phyloP scores from a whole-genome alignment of 2,888 invertebrate genomes.

The Ephialtes manifestator region DNA sequence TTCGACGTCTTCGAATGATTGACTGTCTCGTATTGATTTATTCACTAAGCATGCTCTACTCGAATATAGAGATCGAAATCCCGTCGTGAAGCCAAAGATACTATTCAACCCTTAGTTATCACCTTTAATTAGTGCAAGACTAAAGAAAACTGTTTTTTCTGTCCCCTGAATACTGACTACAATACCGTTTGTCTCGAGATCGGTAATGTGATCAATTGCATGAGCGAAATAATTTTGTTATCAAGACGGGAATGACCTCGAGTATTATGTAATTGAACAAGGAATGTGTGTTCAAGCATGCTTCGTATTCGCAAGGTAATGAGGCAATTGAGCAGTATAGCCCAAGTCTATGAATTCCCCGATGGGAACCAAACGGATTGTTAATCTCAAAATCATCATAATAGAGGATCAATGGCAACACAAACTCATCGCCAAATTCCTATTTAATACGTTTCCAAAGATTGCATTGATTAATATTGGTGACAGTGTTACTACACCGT shows the following conservation, averaged over 20 bases:
- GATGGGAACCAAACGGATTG: slow-evolving; percentile 61
- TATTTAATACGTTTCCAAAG: slow-evolving; percentile 32
- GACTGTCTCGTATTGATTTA: slow-evolving; percentile 54
- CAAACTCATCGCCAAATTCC: slow-evolving; percentile 23
- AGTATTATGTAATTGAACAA: slow-evolving; percentile 60
- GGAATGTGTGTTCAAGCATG: slow-evolving; percentile 65
- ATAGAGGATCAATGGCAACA: slow-evolving; percentile 26
- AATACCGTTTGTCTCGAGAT: slow-evolving; percentile 59
- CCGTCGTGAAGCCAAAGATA: slow-evolving; percentile 60
- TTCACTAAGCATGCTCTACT: slow-evolving; percentile 72
- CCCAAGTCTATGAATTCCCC: slow-evolving; percentile 62
- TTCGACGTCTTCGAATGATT: slow-evolving; percentile 52
- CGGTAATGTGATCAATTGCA: slow-evolving; percentile 53
- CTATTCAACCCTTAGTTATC: slow-evolving; percentile 64
- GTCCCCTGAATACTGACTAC: slow-evolving; percentile 2
- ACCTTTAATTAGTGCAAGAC: slow-evolving; percentile 45
- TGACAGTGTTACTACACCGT: slow-evolving; percentile 14
- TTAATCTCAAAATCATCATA: no score
- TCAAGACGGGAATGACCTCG: slow-evolving; percentile 54
- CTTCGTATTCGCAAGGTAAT: slow-evolving; percentile 62
- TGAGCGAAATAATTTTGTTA: slow-evolving; percentile 54
- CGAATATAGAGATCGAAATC: slow-evolving; percentile 63
- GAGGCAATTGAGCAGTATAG: slow-evolving; percentile 60
- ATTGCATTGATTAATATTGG: slow-evolving; percentile 32
- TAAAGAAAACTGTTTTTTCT: slow-evolving; percentile 52